Evolutionary conservation across 2,113 vertebrate genomes (phyloP).

Genomic region (Hyperoodon ampullatus): DNA sequence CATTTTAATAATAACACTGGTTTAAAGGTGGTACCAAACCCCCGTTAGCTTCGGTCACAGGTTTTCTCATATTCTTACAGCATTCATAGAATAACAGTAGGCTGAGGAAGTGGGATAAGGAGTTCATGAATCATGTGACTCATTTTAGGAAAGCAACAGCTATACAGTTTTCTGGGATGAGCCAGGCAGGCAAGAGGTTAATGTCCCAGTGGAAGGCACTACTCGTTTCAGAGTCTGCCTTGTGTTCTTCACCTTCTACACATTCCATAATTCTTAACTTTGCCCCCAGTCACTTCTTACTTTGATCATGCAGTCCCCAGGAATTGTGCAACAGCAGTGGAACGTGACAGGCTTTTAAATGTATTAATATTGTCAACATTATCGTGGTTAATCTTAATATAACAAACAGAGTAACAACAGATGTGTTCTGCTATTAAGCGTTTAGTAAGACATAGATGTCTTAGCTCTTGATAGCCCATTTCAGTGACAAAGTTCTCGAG

Average conservation of each 20-base stretch:
- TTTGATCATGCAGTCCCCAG: constrained; percentile 43
- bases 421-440: constrained; percentile 61
- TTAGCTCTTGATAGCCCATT: constrained; percentile 58
- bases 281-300: background rate
- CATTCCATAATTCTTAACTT: constrained; percentile 50
- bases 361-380: constrained; percentile 68
- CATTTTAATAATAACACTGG: background rate
- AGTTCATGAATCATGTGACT: background rate
- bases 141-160: background rate
- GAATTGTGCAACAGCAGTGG: constrained; percentile 51
- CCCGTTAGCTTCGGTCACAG: background rate
- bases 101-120: background rate
- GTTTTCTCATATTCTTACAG: background rate
- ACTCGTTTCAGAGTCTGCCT: background rate
- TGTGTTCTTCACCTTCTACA: background rate
- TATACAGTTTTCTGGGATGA: background rate
- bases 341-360: constrained; percentile 72
- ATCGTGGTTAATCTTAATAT: constrained; percentile 76
- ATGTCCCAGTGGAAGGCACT: background rate
- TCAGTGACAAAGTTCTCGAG: constrained; percentile 54
- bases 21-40: background rate
- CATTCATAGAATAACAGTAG: background rate
- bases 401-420: constrained; percentile 60
- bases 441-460: constrained; percentile 62
- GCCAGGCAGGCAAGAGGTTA: background rate